Evolutionary conservation across 2,113 vertebrate species (phyloP), one percentile per base, ranked within the genome.

Genomic region (Salvelinus sp.): DNA sequence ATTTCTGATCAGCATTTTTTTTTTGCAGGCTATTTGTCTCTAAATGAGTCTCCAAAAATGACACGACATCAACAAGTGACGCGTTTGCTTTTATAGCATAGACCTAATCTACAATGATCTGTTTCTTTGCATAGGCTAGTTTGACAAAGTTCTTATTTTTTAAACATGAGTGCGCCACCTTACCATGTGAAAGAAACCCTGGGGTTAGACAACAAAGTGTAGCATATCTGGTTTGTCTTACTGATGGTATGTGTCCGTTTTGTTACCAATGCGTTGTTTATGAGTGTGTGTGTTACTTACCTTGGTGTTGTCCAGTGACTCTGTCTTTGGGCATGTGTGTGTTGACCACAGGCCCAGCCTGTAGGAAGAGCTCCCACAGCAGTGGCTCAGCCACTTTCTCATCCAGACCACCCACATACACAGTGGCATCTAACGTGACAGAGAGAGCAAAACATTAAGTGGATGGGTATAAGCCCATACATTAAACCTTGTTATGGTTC

Each of bases 311-410:
- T 28, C 97, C 97, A 0, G 98, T 99, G 33, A 98, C 97, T 48
- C 98, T 90, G 69, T 99, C 98, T 89, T 99, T 99, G 71, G 97
- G 97, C 98, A 99, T 99, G 90, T 99, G 98, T 2, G 98, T 99
- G 86, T 98, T 99, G 85, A 99, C 97, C 2, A 98, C 97, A 0
- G 97, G 97, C 0, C 98, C 98, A 0, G 98, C 98, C 91, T 99
- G 97, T 20, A 99, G 93, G 72, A 99, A 99, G 0, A 99, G 96
- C 85, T 99, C 97, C 98, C 98, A 99, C 9, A 99, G 86, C 67
- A 99, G 89, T 0, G 98, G 97, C 73, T 99, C 98, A 0, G 95
- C 96, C n/a, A 99, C 97, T 72, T 98, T 99, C 88, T 99, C 97
- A 2, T 99, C 97, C 83, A 99, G 85, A 1, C 97, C 97, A 0